Percentiles rank a stretch among this genome's conserved stretches.
Conservation (phyloP, 2,797 vertebrate species). For the Manis crassicaudata region DNA sequence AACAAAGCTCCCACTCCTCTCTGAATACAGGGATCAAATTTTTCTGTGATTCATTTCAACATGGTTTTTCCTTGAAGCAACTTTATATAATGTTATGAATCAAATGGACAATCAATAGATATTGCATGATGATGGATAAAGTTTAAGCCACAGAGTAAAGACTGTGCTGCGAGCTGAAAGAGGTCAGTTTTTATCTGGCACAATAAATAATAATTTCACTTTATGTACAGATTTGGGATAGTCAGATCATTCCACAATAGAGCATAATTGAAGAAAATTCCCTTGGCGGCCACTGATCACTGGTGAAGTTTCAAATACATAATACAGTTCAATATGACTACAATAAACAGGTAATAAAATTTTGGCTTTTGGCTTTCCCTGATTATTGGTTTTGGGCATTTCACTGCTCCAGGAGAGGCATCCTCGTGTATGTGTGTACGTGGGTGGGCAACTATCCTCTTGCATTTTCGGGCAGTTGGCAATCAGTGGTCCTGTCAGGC, state of each 20-base stretch:
- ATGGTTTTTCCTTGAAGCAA: neutral
- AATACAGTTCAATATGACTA: slow-evolving; percentile 9
- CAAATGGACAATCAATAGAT: slow-evolving; percentile 49
- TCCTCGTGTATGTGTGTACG: neutral
- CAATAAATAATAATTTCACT: slow-evolving; percentile 47
- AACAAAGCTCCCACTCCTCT: neutral
- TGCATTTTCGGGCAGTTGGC: slow-evolving; percentile 22
- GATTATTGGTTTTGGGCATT: neutral
- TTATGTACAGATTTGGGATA: slow-evolving; percentile 16
- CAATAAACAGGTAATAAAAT: slow-evolving; percentile 43
- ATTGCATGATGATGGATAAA: slow-evolving; percentile 27
- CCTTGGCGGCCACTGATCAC: neutral
- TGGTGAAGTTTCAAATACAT: slow-evolving; percentile 44
- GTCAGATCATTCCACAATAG: neutral
- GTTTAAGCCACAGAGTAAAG: slow-evolving; percentile 40
- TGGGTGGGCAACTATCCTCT: neutral
- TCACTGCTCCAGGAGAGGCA: neutral
- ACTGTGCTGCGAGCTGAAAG: neutral
- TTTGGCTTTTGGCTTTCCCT: slow-evolving; percentile 2
- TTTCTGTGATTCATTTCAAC: neutral
- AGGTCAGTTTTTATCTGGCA: slow-evolving; percentile 33
- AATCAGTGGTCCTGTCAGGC: slow-evolving; percentile 66
- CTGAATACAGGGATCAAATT: neutral
- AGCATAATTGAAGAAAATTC: slow-evolving; percentile 53
- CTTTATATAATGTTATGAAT: slow-evolving; percentile 1